Evolutionary conservation across 2,113 vertebrate genomes (phyloP).

Genomic region (Festucalex cinctus): DNA sequence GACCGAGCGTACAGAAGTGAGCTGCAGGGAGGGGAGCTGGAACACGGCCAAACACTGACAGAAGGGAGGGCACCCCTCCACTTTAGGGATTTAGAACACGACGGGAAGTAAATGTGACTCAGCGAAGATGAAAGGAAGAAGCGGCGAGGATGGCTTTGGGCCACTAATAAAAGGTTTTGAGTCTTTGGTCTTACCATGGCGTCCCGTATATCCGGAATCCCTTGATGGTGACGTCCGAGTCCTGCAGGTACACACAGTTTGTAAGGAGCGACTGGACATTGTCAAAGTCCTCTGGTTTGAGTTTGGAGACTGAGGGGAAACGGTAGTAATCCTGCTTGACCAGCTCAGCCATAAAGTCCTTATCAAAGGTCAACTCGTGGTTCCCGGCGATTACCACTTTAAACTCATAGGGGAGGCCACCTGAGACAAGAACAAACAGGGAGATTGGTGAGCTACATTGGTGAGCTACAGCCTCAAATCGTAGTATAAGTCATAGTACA

Average conservation of each 20-base stretch:
- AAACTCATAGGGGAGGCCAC: slow-evolving; percentile 94
- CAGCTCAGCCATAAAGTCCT: slow-evolving; percentile 99
- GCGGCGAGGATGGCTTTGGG: neutral
- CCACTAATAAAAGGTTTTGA: neutral
- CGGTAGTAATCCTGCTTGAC: slow-evolving; percentile 99
- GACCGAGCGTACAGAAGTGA: slow-evolving; percentile 21
- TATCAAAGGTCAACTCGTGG: slow-evolving; percentile 99
- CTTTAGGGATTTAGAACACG: slow-evolving; percentile 28
- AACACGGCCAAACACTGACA: slow-evolving; percentile 34
- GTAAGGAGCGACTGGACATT: slow-evolving; percentile 97
- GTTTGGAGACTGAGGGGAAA: slow-evolving; percentile 98
- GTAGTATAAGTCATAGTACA: neutral
- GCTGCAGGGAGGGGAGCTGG: slow-evolving; percentile 32
- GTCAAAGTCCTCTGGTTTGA: slow-evolving; percentile 99
- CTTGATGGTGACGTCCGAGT: slow-evolving; percentile 96
- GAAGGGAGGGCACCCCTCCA: slow-evolving; percentile 26
- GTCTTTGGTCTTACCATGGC: slow-evolving; percentile 81
- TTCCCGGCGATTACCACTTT: slow-evolving; percentile 99
- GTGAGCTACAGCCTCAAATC: neutral
- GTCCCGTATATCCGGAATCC: slow-evolving; percentile 98
- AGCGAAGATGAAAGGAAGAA: neutral
- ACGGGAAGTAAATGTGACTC: slow-evolving; percentile 15
- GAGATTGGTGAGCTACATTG: slow-evolving; percentile 1
- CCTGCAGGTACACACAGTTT: slow-evolving; percentile 99
- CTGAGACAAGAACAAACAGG: slow-evolving; percentile 58